phyloP scores from a whole-genome alignment of 2,797 vertebrate genomes.

The Neomorphus geoffroyi region DNA sequence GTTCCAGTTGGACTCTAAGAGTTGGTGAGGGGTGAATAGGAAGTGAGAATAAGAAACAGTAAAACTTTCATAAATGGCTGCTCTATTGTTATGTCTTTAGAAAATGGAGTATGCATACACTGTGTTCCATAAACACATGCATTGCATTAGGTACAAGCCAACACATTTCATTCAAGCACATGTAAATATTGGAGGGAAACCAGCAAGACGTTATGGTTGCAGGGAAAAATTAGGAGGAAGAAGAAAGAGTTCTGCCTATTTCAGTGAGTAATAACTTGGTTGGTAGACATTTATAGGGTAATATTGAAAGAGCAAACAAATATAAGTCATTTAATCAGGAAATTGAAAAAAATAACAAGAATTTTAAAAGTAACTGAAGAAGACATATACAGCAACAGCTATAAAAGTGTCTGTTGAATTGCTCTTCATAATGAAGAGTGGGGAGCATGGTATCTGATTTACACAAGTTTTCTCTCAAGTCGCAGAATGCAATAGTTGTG shows the following conservation, averaged over 20 bases:
- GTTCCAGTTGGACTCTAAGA: not conserved
- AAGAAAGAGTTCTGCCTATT: not conserved
- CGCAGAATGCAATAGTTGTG: not conserved
- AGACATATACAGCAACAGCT: not conserved
- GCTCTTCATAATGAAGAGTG: not conserved
- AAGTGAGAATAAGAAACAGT: slow-evolving; percentile 23
- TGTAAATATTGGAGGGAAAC: slow-evolving; percentile 21
- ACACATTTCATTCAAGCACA: not conserved
- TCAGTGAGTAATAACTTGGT: not conserved
- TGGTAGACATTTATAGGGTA: not conserved
- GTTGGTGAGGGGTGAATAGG: not conserved
- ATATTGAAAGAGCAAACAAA: not conserved
- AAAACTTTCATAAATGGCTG: slow-evolving; percentile 21
- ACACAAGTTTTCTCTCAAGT: not conserved
- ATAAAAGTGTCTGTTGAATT: not conserved
- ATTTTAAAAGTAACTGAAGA: not conserved
- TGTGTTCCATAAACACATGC: slow-evolving; percentile 11
- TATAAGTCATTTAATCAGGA: not conserved
- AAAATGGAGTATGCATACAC: not conserved
- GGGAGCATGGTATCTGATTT: not conserved
- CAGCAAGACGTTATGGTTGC: not conserved
- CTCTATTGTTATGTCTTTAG: slow-evolving; percentile 13
- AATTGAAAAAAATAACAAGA: not conserved
- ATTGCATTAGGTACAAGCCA: not conserved
- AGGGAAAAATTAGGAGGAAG: not conserved